Evolutionary conservation across 2,797 vertebrate species (phyloP).

Genomic region (Calcarius lapponicus): DNA sequence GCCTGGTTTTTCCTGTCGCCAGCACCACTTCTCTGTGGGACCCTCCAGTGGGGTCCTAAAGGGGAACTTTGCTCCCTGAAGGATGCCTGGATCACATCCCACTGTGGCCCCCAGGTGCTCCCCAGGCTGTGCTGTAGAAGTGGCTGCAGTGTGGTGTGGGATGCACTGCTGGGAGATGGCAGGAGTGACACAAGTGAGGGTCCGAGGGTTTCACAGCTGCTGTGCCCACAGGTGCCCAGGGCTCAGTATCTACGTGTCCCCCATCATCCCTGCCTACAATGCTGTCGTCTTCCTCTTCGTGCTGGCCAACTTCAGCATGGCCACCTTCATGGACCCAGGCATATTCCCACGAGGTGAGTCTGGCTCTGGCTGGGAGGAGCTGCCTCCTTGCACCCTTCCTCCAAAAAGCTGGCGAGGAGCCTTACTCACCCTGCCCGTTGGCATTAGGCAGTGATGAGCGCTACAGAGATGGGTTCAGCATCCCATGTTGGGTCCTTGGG

Average conservation of each 20-base stretch:
- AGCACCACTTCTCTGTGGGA: neutral
- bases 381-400: neutral
- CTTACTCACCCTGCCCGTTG: fast-evolving
- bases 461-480: neutral
- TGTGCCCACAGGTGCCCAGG: conserved; percentile 86
- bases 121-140: neutral
- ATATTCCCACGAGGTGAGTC: conserved; percentile 94
- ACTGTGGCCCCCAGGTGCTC: too few relatives aligned
- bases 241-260: conserved; percentile 87
- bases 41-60: neutral
- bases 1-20: neutral
- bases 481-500: fast-evolving
- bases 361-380: neutral
- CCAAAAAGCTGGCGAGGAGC: fast-evolving
- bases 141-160: neutral
- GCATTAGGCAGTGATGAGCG: fast-evolving
- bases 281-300: conserved; percentile 94
- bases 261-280: conserved; percentile 89
- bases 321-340: conserved; percentile 98
- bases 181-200: fast-evolving
- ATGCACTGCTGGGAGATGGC: fast-evolving
- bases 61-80: neutral
- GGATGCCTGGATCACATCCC: fast-evolving
- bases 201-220: neutral
- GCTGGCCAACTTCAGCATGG: conserved; percentile 98